Evolutionary conservation across 2,888 invertebrate species (phyloP), one percentile per base, ranked within the genome.

Genomic region (Agriopis marginaria): DNA sequence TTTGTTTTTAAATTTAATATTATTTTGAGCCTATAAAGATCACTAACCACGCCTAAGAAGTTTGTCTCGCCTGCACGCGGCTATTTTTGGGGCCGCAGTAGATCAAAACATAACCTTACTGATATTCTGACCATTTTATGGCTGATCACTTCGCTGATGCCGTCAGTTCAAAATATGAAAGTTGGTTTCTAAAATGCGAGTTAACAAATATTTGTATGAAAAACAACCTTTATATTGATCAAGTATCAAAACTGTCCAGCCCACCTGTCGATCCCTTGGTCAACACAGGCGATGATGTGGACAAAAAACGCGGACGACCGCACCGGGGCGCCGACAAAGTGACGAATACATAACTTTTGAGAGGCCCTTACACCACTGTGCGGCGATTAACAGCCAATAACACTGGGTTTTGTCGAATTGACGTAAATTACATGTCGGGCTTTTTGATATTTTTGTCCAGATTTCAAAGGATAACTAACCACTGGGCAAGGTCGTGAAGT

Each of bases 241-340:
- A 70, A 74, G 67, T 70, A 74, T 67, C 74, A 77, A 77, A 67
- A 71, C 68, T 32, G 12, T 23, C 2, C 39, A 8, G 47, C 32
- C 56, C 23, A 53, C 49, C 50, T 70, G 72, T 73, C 65, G 55
- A 55, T 75, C 55, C 32, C 81, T 73, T 83, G 87, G 88, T 87
- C 88, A 88, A 87, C 83, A 86, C 78, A 81, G 81, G 79, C 82
- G 84, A 80, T 83, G 85, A 84, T 81, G 81, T 72, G 70, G 69
- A 86, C 86, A 89, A 90, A 89, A 90, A 90, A 87, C 74, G 67
- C 74, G 73, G 75, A 82, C 83, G 82, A 82, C 64, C 79, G 66
- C 65, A 71, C 68, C 78, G 58, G 79, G 79, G 76, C 73, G 84
- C 88, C 88, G 89, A 88, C 89, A 89, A 89, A 89, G 88, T 85